Evolutionary conservation across 2,797 vertebrate genomes (phyloP), one percentile per base, ranked within the genome.

Genomic region (Thunnus albacares): DNA sequence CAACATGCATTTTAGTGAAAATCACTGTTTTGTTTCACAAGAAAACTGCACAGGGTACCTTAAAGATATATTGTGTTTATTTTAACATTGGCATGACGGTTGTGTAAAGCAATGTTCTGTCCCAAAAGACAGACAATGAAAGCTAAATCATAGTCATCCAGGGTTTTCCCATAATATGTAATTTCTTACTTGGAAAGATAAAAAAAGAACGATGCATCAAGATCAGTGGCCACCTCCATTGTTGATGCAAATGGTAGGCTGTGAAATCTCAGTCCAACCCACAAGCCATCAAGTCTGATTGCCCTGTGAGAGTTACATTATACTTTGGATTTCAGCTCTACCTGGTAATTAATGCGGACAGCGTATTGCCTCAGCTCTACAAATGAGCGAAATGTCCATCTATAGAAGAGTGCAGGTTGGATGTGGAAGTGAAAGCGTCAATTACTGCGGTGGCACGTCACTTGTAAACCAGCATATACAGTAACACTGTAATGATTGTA

Each of bases 201-300:
- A 43, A 43, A 14, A 51, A 65, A 12, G 24, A 66, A 61, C 2
- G 2, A 22, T 20, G 28, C 12, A 43, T 47, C n/a, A 26, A 56
- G 41, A 61, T 4, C 15, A 55, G 30, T 22, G 28, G 6, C 13
- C 13, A 49, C 20, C 61, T 53, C 28, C 0, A 7, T 13, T 62
- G 35, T 47, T 51, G 24, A 2, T 61, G 79, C 35, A 47, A 75
- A 81, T 62, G 45, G n/a, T 56, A 18, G 67, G 53, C 47, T 59
- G 57, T 53, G 8, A 63, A n/a, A 71, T 51, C 18, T 62, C 75
- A n/a, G 63, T 59, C 13, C 14, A 41, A 58, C 57, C 45, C 30
- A 57, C 61, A 10, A 52, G 67, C 52, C 24, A 69, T 33, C 22
- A 49, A 10, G 22, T 49, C 49, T 5, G 12, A 20, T 52, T 61